Base-by-base conservation (phyloP, 2,113 vertebrate genomes). In the Astur gentilis region DNA sequence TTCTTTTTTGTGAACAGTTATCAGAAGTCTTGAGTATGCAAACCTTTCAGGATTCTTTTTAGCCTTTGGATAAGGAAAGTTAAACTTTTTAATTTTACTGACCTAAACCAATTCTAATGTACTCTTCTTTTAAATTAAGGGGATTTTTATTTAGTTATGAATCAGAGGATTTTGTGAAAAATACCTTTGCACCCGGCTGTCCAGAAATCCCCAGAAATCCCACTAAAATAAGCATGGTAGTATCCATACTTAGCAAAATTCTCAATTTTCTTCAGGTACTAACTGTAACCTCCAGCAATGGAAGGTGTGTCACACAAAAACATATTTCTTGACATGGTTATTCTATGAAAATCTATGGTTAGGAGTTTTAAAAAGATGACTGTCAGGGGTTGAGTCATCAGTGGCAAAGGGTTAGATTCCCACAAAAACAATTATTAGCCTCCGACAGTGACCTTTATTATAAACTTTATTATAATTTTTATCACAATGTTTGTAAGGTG, bases 371-470 rank as follows among this genome's bases (percentile, higher is more conserved):
- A 97, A 97, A 98, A 98, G 97, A 96, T 96, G 96, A 96, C 96
- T 97, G 84, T 97, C 95, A 97, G 97, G 96, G 90, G 88, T 95
- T 98, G 97, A 98, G 98, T 98, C 98, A 98, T 98, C 95, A 95
- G 98, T 98, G 98, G 97, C 98, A 98, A 98, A 98, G 98, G 97
- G 98, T 98, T 98, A 97, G 97, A 98, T 98, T 98, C 97, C 96
- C 97, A 91, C 81, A 98, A 97, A 96, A 97, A 98, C 98, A 98
- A 8, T 97, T 95, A 98, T 98, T 98, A 97, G 21, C 54, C 97
- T 98, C 98, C 98, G 97, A 98, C 97, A 90, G 97, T 99, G 98
- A 98, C 98, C 98, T 99, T 99, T 98, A 97, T 98, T 79, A 98
- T 94, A 98, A 98, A 98, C 98, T 98, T 98, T 13, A 42, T 42